A percentile compares a stretch with the other conserved stretches of the same genome.
Conservation (phyloP, 2,888 invertebrate genomes). For the Parelbella ahira region DNA sequence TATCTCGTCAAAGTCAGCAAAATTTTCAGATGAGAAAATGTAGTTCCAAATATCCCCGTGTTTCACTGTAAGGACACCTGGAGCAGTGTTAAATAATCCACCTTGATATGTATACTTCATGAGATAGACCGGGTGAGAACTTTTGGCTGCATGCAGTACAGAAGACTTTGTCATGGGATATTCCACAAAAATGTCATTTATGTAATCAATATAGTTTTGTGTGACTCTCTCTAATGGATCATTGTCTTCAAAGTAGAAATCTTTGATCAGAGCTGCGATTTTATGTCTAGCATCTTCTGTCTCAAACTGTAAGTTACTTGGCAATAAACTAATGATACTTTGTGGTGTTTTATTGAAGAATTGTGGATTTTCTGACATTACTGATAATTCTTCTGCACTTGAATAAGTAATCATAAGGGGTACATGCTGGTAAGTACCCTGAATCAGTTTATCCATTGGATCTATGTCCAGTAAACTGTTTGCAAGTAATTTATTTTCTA, state of each 20-base stretch:
- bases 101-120: constrained; percentile 44
- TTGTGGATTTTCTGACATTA: constrained; percentile 38
- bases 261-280: constrained; percentile 51
- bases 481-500: constrained; percentile 41
- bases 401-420: constrained; percentile 54
- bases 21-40: constrained; percentile 38
- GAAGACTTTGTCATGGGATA: constrained; percentile 58
- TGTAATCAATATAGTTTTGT: constrained; percentile 48
- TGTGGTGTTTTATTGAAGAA: constrained; percentile 41
- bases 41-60: constrained; percentile 43
- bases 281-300: constrained; percentile 37
- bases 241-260: constrained; percentile 51
- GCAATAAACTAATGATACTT: constrained; percentile 50
- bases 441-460: constrained; percentile 44
- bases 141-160: constrained; percentile 45
- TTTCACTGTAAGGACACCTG: constrained; percentile 18
- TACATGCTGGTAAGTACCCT: constrained; percentile 45
- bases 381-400: constrained; percentile 37
- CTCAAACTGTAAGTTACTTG: constrained; percentile 54
- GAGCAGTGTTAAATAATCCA: constrained; percentile 17
- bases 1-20: constrained; percentile 34
- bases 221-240: constrained; percentile 30
- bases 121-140: constrained; percentile 48
- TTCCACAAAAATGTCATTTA: constrained; percentile 53
- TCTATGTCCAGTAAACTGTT: constrained; percentile 49